Evolutionary conservation across 2,797 vertebrate genomes (phyloP), one percentile per base, ranked within the genome.

Genomic region (Parambassis ranga): DNA sequence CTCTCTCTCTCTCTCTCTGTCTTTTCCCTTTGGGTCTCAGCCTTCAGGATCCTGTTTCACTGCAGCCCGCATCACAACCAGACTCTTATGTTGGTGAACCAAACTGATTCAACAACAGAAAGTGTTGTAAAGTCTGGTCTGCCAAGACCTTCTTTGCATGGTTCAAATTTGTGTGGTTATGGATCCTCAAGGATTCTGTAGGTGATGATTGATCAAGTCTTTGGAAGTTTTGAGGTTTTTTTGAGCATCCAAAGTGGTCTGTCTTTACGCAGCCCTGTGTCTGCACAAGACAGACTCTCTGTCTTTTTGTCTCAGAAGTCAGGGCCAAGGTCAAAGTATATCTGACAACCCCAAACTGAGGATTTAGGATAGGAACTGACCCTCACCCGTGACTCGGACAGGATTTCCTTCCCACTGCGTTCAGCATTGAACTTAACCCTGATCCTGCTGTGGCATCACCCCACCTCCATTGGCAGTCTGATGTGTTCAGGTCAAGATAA

Each of bases 21-120:
- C 63, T 66, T 63, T 79, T 68, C 70, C 59, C 69, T 82, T 77
- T 71, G 67, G 78, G 58, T 82, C 60, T 71, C 48, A 61, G 75
- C 70, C 75, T 65, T 49, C 61, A 51, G 84, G 87, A 87, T 89
- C 83, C 43, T 56, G 71, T 89, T 89, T 87, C 88, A 81, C 73
- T 77, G 76, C 76, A 83, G 63, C 69, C 81, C 62, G 39, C 82
- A 85, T 88, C 64, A 48, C 74, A 81, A 78, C 74, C 75, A 87
- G 63, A 76, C 70, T 81, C 71, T 70, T 24, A 64, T 79, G 80
- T 71, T 73, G 78, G 79, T 64, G 74, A 83, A 85, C 61, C 79
- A 79, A 73, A 84, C 53, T 85, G 77, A 85, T 75, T 78, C n/a
- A 82, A 86, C 80, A 84, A 81, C 80, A 76, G 42, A 80, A 60